Percentiles rank a stretch among this genome's conserved stretches.
Evolutionary conservation across 2,113 vertebrate genomes (phyloP).

Genomic region (Donacobius atricapilla): DNA sequence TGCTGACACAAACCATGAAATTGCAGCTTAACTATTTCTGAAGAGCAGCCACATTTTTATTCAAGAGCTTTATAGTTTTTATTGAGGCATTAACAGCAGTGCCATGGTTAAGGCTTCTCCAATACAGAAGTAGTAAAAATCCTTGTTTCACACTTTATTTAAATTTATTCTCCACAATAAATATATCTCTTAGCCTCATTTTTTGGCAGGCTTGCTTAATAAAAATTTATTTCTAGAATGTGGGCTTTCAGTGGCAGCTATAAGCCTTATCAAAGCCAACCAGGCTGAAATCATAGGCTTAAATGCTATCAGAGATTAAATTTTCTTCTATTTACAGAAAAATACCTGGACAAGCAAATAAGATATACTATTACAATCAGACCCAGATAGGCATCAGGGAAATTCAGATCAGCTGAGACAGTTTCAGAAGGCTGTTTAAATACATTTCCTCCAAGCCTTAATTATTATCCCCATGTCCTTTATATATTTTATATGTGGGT

Average conservation of each 20-base stretch:
- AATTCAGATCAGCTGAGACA: background rate
- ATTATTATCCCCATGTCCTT: background rate
- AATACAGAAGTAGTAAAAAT: background rate
- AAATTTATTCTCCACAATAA: background rate
- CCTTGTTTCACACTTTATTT: background rate
- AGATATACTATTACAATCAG: background rate
- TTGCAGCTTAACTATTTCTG: slow-evolving; percentile 25
- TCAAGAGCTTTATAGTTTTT: background rate
- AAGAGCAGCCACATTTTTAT: slow-evolving; percentile 12
- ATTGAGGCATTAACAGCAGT: background rate
- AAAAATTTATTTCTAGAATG: background rate
- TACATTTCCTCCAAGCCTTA: background rate
- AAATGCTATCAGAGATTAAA: background rate
- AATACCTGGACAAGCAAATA: background rate
- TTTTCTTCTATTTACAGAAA: background rate
- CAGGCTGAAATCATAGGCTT: background rate
- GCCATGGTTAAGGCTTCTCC: background rate
- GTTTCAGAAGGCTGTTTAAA: background rate
- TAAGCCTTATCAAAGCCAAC: background rate
- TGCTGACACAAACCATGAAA: slow-evolving; percentile 33
- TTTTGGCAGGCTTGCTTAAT: background rate
- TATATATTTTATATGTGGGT: no score
- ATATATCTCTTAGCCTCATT: background rate
- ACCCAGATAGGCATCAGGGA: background rate
- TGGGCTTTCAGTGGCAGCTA: background rate